phyloP scores from a whole-genome alignment of 2,113 vertebrate genomes.

The Nanorana parkeri region DNA sequence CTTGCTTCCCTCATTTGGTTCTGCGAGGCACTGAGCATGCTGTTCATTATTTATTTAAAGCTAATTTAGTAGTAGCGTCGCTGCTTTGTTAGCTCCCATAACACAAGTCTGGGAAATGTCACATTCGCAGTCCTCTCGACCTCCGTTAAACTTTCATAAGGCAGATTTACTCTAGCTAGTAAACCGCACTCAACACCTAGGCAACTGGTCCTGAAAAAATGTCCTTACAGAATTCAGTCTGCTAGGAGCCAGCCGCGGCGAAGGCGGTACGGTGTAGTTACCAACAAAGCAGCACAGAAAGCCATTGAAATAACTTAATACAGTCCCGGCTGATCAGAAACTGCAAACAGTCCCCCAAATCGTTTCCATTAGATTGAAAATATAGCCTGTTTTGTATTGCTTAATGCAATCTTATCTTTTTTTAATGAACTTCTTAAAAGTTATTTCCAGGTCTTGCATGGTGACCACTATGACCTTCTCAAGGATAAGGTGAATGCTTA shows the following conservation, averaged over 20 bases:
- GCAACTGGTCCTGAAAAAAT: constrained; percentile 20
- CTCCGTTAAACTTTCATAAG: constrained; percentile 34
- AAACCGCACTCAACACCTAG: constrained; percentile 1
- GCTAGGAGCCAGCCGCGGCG: neutral
- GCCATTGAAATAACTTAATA: no score
- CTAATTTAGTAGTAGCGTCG: constrained; percentile 19
- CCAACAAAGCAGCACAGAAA: no score
- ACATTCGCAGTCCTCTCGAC: constrained; percentile 33
- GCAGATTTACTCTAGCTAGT: neutral
- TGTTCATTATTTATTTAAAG: constrained; percentile 39
- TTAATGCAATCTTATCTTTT: no score
- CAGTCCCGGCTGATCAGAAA: neutral
- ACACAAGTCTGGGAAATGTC: constrained; percentile 14
- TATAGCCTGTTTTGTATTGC: no score
- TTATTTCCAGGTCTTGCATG: no score
- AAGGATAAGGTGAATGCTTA: no score
- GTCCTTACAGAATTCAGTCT: neutral
- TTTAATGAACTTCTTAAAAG: no score
- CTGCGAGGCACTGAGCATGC: constrained; percentile 4
- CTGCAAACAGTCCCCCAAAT: no score
- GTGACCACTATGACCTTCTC: no score
- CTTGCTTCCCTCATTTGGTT: neutral
- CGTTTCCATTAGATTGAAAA: no score
- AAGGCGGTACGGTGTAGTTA: neutral
- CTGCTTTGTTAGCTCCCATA: constrained; percentile 18